Conservation (phyloP, 2,113 vertebrate genomes). For the Lepus europaeus region DNA sequence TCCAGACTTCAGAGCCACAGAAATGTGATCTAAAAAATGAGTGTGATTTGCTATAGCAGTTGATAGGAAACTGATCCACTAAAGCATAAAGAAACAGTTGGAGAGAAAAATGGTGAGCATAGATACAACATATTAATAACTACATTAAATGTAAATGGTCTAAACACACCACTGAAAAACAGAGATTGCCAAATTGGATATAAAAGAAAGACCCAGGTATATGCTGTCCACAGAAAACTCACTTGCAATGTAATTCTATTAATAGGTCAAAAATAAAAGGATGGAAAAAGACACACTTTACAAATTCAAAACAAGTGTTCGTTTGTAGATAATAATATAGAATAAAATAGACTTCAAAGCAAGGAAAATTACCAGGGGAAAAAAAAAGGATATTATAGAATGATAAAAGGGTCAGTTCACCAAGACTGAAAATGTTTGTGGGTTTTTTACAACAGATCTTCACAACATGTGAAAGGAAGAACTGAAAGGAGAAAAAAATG, state of each 20-base stretch:
- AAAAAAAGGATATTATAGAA: not conserved
- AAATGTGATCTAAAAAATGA: not conserved
- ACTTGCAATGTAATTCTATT: not conserved
- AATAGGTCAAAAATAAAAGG: slow-evolving; percentile 3
- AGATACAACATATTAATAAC: not conserved
- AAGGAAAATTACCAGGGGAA: not conserved
- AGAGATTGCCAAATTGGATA: not conserved
- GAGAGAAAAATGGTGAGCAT: not conserved
- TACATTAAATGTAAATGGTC: not conserved
- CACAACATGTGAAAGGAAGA: not conserved
- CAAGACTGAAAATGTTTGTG: not conserved
- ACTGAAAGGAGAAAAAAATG: not conserved
- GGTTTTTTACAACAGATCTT: not conserved
- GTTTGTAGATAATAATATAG: not conserved
- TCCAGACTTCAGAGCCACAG: not conserved
- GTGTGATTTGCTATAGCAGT: not conserved
- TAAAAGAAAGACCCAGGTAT: not conserved
- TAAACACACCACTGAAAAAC: not conserved
- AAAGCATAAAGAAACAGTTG: not conserved
- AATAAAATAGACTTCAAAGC: not conserved
- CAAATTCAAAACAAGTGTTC: not conserved
- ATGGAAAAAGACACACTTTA: not conserved
- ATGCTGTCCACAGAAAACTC: not conserved
- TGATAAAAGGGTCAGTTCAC: not conserved
- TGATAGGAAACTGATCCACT: not conserved